Evolutionary conservation across 2,113 vertebrate species (phyloP).

Genomic region (Apus apus): DNA sequence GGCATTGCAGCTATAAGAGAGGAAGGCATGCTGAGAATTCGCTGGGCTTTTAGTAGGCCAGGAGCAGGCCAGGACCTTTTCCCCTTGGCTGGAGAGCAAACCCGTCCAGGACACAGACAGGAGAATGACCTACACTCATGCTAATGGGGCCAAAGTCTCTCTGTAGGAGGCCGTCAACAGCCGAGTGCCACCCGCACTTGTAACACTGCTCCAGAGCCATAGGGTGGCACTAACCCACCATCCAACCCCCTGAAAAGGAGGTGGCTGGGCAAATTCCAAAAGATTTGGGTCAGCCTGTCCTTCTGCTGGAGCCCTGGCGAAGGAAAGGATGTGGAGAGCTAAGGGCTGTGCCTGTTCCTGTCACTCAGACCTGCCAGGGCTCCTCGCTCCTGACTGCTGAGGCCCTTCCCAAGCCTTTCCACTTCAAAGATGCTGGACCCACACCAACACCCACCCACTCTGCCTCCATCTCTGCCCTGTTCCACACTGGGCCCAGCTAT

Average conservation of each 20-base stretch:
- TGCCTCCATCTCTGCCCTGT: neutral
- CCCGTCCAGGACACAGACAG: neutral
- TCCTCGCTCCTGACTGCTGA: neutral
- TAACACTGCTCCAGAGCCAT: constrained; percentile 26
- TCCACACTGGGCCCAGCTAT: neutral
- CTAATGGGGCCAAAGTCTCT: neutral
- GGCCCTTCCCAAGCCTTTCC: neutral
- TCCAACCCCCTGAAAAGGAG: neutral
- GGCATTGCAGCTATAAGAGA: neutral
- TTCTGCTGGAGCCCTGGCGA: neutral
- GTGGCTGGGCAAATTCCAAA: neutral
- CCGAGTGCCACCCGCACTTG: neutral
- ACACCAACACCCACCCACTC: neutral
- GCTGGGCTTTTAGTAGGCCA: neutral
- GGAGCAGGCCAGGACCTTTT: neutral
- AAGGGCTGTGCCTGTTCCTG: neutral
- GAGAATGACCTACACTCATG: neutral
- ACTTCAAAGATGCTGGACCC: neutral
- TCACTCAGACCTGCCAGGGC: neutral
- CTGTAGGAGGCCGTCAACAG: neutral
- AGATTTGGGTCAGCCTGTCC: neutral
- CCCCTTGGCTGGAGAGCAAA: neutral
- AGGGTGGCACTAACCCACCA: constrained; percentile 30
- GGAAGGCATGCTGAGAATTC: neutral
- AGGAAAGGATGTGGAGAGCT: neutral